Base-by-base conservation (phyloP, 2,113 vertebrate species). In the Alexandromys fortis region DNA sequence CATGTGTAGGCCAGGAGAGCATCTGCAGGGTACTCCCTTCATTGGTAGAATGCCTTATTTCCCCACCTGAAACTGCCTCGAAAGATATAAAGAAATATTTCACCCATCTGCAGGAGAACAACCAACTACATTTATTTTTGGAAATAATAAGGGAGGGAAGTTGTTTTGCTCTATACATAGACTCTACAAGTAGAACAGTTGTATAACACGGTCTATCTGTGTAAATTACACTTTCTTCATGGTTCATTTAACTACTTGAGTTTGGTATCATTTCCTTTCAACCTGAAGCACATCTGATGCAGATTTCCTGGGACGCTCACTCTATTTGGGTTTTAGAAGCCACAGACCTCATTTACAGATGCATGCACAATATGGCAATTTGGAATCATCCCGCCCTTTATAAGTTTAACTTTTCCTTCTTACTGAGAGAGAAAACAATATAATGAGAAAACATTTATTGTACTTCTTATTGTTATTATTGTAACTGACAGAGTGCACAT, bases 221-320 rank as follows among this genome's bases (percentile, higher is more conserved):
- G 96, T 95, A 92, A 81, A 97, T 96, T 96, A 94, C 67, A 95
- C 90, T 92, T 97, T 96, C 95, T 97, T 86, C 92, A 96, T 0
- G 86, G 97, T 96, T 97, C 97, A 94, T 97, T 97, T 97, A 97
- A 92, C 92, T 96, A 73, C 91, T 97, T 97, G 96, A 83, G 89
- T 96, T 96, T 97, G 86, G 70, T 92, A 95, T 97, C 91, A 95
- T 97, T 97, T 98, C 61, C 92, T 96, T 96, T 98, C 97, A 97
- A 97, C 91, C 91, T 95, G 93, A 97, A 97, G 94, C 89, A 97
- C 91, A 97, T 96, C 76, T 97, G 95, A 97, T 97, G 65, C 91
- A 97, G 92, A 97, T 98, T 97, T 97, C 94, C 89, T 94, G 78
- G 92, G 96, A 94, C 75, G 95, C 73, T 94, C 83, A 91, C 86